Evolutionary conservation across 2,797 vertebrate species (phyloP), one percentile per base, ranked within the genome.

Genomic region (Coregonus ussuriensis): DNA sequence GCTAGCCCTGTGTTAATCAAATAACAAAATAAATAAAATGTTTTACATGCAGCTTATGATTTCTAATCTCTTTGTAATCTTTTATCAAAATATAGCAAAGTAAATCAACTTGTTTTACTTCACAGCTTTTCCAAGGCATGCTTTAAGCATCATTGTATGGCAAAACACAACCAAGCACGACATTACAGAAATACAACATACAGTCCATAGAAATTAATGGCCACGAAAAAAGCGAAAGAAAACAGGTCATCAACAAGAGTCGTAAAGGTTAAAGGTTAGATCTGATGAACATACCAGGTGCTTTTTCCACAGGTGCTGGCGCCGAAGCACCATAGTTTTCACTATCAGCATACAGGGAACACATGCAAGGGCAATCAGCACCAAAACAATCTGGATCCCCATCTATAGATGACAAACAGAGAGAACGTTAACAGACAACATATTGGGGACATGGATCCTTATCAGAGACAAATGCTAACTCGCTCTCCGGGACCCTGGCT

Each of bases 291-390:
- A 95, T 95, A 99, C 98, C 96, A 99, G 91, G 87, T 98, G 96
- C 84, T 92, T 97, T 90, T 95, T 98, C 94, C 96, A 95, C 76
- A 99, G 88, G 86, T 99, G 95, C 81, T 99, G 98, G 78, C 93
- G 96, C 70, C 97, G 97, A 84, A 99, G 96, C 88, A 99, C 92
- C 92, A 99, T 82, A 56, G 98, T 98, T 91, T 99, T 99, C 88
- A 97, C 95, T 74, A 98, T 86, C 89, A 99, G 94, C 97, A 99
- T 99, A 95, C 97, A 98, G 0, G 98, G 98, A 69, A 99, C 96
- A 86, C 98, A 99, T 79, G 98, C 95, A 78, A 99, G 89, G 0
- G 98, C 98, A 53, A 98, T 95, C 81, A 99, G 94, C 82, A 98
- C 97, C 14, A 99, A 94, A 92, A 99, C 95, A 88, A 94, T 91